These are phyloP conservation scores for Papilio glaucus DNA, from an alignment of 1,140 invertebrate genomes.

Conservation along the genomic window DNA sequence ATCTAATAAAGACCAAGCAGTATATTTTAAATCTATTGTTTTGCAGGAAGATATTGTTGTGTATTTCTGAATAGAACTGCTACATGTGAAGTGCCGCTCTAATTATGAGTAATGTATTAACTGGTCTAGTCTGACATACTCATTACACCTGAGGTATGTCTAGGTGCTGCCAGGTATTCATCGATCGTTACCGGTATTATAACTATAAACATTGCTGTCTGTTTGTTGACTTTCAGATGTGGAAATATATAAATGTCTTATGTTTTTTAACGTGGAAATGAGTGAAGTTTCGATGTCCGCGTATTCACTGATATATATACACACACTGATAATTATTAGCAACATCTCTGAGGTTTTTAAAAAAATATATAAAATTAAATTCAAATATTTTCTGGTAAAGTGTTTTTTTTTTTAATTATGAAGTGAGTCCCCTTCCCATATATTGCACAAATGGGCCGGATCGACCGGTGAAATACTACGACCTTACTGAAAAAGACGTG, in stretches of 20 bases:
- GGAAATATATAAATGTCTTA: background rate
- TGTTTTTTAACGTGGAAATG: background rate
- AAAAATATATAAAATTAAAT: too few species aligned
- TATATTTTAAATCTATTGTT: background rate
- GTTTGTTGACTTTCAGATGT: background rate
- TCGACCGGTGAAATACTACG: too few species aligned
- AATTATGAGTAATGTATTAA: slow-evolving; percentile 24
- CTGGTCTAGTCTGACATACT: slow-evolving; percentile 10
- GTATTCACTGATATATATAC: background rate
- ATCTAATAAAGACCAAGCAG: background rate
- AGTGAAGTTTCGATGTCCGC: background rate
- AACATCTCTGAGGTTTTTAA: too few species aligned
- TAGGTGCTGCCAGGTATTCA: slow-evolving; percentile 7
- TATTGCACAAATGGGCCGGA: too few species aligned
- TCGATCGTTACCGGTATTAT: slow-evolving; percentile 1
- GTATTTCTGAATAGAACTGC: background rate
- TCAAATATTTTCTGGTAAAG: too few species aligned
- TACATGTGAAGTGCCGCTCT: slow-evolving; percentile 9
- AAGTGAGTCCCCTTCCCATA: too few species aligned
- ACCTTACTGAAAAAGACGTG: too few species aligned
- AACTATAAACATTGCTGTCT: slow-evolving; percentile 3
- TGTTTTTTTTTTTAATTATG: too few species aligned
- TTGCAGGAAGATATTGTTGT: background rate
- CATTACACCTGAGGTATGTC: slow-evolving; percentile 7
- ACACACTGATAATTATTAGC: too few species aligned